Conservation (phyloP, 1,140 invertebrate species). For the Dinothrombium tinctorium region DNA sequence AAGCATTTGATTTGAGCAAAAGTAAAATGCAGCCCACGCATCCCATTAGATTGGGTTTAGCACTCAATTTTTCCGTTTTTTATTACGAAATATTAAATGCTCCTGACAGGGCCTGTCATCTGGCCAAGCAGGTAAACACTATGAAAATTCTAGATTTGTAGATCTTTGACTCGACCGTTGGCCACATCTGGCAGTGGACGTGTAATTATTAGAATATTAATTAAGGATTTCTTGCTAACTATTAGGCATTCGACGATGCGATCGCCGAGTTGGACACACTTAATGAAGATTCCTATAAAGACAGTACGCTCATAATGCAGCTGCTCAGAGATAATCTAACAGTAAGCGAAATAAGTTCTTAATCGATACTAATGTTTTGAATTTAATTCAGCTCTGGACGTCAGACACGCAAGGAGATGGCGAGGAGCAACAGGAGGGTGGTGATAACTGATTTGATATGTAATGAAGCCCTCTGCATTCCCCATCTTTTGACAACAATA, state of each 20-base stretch:
- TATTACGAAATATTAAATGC: slow-evolving; percentile 99
- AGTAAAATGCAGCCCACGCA: slow-evolving; percentile 94
- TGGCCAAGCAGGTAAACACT: slow-evolving; percentile 90
- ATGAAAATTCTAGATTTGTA: no score
- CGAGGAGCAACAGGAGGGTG: slow-evolving; percentile 60
- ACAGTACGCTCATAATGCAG: slow-evolving; percentile 97
- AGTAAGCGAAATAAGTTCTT: slow-evolving; percentile 17
- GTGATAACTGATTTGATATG: slow-evolving; percentile 12
- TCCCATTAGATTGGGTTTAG: slow-evolving; percentile 89
- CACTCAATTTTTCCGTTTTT: slow-evolving; percentile 97
- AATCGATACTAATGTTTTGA: slow-evolving; percentile 12
- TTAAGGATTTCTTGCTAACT: slow-evolving; percentile 34
- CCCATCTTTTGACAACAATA: not conserved
- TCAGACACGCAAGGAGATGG: slow-evolving; percentile 86
- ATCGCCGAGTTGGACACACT: slow-evolving; percentile 94
- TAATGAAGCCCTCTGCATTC: not conserved
- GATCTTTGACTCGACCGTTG: slow-evolving; percentile 45
- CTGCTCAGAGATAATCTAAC: slow-evolving; percentile 96
- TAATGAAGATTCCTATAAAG: slow-evolving; percentile 97
- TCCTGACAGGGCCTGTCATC: slow-evolving; percentile 89
- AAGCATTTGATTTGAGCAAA: slow-evolving; percentile 96
- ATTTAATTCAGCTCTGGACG: slow-evolving; percentile 54
- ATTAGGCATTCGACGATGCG: slow-evolving; percentile 89
- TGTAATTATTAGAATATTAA: slow-evolving; percentile 98
- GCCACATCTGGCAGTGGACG: slow-evolving; percentile 87